phyloP scores from a whole-genome alignment of 2,113 vertebrate species.

The Syngnathus typhle region DNA sequence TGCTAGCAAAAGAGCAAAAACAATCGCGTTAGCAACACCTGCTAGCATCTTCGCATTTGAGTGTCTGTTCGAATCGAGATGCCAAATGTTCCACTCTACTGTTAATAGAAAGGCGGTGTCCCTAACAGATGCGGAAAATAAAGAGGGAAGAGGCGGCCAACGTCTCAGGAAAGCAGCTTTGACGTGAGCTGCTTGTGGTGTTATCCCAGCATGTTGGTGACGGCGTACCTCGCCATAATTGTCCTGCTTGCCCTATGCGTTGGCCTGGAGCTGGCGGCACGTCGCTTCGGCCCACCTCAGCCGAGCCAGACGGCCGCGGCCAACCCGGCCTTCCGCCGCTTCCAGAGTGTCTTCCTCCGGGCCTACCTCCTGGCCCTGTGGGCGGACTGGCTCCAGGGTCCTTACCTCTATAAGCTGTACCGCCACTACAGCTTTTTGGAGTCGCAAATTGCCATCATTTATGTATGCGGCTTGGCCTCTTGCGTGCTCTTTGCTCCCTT shows the following conservation, averaged over 20 bases:
- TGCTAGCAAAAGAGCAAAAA: conserved; percentile 14
- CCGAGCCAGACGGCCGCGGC: conserved; percentile 55
- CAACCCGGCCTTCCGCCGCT: conserved; percentile 82
- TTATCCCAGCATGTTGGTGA: conserved; percentile 76
- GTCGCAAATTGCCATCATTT: conserved; percentile 88
- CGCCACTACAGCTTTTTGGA: conserved; percentile 90
- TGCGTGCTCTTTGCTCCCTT: conserved; percentile 81
- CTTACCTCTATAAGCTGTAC: conserved; percentile 92
- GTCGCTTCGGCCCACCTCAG: conserved; percentile 65
- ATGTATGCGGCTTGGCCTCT: conserved; percentile 85
- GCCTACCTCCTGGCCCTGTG: conserved; percentile 85
- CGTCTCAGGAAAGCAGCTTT: conserved; percentile 10
- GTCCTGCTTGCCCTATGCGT: conserved; percentile 73
- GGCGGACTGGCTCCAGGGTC: conserved; percentile 90
- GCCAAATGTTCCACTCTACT: not conserved
- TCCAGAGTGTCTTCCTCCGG: conserved; percentile 79
- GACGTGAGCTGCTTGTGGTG: conserved; percentile 16
- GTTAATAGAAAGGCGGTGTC: not conserved
- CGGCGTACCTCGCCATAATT: conserved; percentile 76
- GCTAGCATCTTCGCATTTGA: not conserved
- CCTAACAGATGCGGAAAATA: conserved; percentile 30
- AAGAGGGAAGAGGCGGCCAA: conserved; percentile 7
- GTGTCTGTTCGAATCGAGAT: not conserved
- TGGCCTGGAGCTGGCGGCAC: conserved; percentile 78
- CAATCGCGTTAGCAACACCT: not conserved